Base-by-base conservation (phyloP, 2,888 invertebrate genomes). In the Neoascia interrupta region DNA sequence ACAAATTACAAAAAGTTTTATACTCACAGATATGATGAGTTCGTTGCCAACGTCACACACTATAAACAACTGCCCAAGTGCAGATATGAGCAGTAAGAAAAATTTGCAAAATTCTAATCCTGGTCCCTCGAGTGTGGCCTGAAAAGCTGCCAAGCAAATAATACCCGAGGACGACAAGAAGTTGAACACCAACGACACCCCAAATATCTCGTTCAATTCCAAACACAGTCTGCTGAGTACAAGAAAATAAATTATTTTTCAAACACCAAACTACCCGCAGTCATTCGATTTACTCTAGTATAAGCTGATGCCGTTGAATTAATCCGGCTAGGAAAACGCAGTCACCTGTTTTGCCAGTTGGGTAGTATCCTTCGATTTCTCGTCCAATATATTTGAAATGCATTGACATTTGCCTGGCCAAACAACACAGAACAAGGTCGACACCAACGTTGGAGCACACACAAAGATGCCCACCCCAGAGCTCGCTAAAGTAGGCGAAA, bases 351-450 rank as follows among this genome's bases (percentile, higher is more conserved):
- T 56, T 39, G 19, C 69, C 56, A n/a, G 74, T 69, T 0, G 86
- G 84, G 3, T 81, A 31, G 56, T 84, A 84, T 1, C 37, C 54
- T 26, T 84, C 70, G 8, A 86, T 39, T 2, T 76, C 56, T 11
- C 72, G 61, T 0, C 82, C 82, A 11, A 85, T 80, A 34, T 83
- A 80, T n/a, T n/a, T n/a, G n/a, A n/a, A n/a, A n/a, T n/a, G n/a
- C n/a, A n/a, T n/a, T n/a, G n/a, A n/a, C n/a, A n/a, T n/a, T n/a
- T n/a, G n/a, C n/a, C n/a, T n/a, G n/a, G n/a, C n/a, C n/a, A n/a
- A n/a, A n/a, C n/a, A n/a, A n/a, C n/a, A n/a, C n/a, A n/a, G n/a
- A 1, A 69, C 36, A n/a, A 75, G 3, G 56, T 75, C 75, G 15
- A 63, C 53, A 37, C 69, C 69, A 5, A 75, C 13, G 16, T 75